A percentile compares a stretch with the other conserved stretches of the same genome.
These are phyloP conservation scores for Cosmopolites sordidus DNA, from an alignment of 2,888 invertebrate species.

Conservation along the genomic window DNA sequence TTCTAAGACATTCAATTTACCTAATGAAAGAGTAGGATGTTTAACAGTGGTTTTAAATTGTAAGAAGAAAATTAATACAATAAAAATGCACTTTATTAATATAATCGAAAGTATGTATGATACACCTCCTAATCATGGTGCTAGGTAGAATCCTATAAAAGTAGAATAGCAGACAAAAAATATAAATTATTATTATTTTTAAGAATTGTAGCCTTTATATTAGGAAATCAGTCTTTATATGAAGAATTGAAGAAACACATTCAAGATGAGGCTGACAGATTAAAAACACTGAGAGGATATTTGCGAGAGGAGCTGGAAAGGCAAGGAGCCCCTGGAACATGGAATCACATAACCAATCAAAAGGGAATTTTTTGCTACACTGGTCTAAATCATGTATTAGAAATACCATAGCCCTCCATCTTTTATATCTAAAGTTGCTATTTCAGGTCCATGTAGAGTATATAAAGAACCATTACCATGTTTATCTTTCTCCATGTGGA, in stretches of 20 bases:
- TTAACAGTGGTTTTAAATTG: slow-evolving; percentile 53
- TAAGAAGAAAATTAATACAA: slow-evolving; percentile 55
- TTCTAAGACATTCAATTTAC: slow-evolving; percentile 64
- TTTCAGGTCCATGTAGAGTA: slow-evolving; percentile 51
- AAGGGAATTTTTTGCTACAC: slow-evolving; percentile 71
- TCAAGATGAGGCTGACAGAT: slow-evolving; percentile 15
- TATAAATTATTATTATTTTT: neutral
- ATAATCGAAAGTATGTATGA: slow-evolving; percentile 62
- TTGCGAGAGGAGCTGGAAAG: slow-evolving; percentile 54
- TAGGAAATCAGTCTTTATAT: slow-evolving; percentile 52
- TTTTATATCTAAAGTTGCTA: too few species aligned
- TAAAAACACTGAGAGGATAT: slow-evolving; percentile 51
- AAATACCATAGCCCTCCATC: too few species aligned
- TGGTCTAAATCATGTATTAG: slow-evolving; percentile 50
- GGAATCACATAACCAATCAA: slow-evolving; percentile 65
- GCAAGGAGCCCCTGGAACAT: slow-evolving; percentile 56
- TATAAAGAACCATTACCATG: slow-evolving; percentile 58
- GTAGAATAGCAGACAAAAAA: neutral
- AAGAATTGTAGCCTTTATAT: slow-evolving; percentile 55
- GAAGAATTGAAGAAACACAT: slow-evolving; percentile 57
- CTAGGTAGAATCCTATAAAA: slow-evolving; percentile 34
- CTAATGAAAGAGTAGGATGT: slow-evolving; percentile 62
- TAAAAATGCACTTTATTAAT: slow-evolving; percentile 61
- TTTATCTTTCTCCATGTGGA: slow-evolving; percentile 63
- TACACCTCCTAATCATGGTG: slow-evolving; percentile 63